These are phyloP conservation scores for Brenthis daphne DNA, from an alignment of 2,888 invertebrate species.

Conservation along the genomic window DNA sequence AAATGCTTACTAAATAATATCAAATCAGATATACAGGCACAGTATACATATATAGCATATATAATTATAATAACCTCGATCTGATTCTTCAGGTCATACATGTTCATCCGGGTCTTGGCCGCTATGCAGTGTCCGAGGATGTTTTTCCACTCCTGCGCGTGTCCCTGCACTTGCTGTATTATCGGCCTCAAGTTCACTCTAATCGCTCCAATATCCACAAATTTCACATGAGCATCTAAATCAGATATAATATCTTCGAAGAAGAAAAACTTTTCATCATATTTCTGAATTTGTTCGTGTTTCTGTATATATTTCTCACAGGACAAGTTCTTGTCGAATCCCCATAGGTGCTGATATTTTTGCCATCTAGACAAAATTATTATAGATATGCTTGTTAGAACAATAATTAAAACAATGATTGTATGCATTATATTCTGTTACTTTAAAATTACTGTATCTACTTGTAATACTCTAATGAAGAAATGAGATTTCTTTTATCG, in stretches of 20 bases:
- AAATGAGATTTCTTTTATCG: too few species aligned
- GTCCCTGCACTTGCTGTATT: conserved; percentile 83
- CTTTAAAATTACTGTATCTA: background rate
- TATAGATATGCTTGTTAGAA: background rate
- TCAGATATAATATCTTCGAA: conserved; percentile 89
- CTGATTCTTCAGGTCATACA: conserved; percentile 85
- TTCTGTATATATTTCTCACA: conserved; percentile 90
- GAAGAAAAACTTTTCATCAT: conserved; percentile 92
- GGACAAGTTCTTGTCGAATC: conserved; percentile 86
- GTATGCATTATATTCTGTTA: background rate
- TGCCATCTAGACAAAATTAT: conserved; percentile 82
- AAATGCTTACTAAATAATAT: too few species aligned
- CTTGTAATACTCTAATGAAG: too few species aligned
- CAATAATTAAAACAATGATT: too few species aligned
- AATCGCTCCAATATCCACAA: conserved; percentile 85
- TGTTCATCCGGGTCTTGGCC: conserved; percentile 84
- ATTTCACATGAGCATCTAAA: conserved; percentile 81
- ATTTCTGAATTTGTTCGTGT: conserved; percentile 78
- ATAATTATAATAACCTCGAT: conserved; percentile 81
- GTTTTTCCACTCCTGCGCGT: conserved; percentile 91
- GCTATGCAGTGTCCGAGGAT: conserved; percentile 87
- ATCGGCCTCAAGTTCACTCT: conserved; percentile 89
- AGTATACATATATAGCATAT: too few species aligned
- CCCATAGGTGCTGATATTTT: conserved; percentile 89
- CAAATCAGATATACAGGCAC: conserved; percentile 5